phyloP scores from a whole-genome alignment of 2,888 invertebrate species.

The Drosophila nigricruria region DNA sequence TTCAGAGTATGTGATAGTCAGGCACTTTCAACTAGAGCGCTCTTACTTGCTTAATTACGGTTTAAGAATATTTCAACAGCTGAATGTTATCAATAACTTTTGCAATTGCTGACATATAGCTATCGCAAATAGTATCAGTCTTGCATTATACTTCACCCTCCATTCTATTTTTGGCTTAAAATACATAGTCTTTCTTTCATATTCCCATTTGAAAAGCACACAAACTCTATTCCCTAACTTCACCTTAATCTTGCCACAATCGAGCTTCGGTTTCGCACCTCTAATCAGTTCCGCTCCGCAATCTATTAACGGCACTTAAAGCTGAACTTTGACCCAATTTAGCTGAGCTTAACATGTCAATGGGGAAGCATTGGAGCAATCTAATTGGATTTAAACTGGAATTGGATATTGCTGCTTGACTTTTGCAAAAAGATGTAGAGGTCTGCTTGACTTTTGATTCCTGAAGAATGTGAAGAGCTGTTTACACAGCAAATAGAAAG shows the following conservation, averaged over 20 bases:
- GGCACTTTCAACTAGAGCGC: background rate
- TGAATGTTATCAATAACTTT: background rate
- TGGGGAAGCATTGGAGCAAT: conserved; percentile 1
- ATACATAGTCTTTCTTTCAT: background rate
- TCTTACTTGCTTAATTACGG: background rate
- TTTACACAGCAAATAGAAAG: conserved; percentile 22
- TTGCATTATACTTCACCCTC: background rate
- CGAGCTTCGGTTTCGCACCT: background rate
- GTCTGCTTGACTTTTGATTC: background rate
- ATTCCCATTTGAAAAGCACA: background rate
- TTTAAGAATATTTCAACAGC: background rate
- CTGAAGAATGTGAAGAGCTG: conserved; percentile 15
- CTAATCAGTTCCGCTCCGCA: background rate
- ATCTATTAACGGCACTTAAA: conserved; percentile 15
- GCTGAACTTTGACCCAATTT: conserved; percentile 21
- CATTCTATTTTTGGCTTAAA: background rate
- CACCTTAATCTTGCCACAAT: background rate
- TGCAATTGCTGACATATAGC: background rate
- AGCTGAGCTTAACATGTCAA: background rate
- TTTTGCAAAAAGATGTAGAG: background rate
- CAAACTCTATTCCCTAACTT: background rate
- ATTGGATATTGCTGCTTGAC: background rate
- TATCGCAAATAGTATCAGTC: background rate
- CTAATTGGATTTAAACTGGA: conserved; percentile 22
- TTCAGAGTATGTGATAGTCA: background rate